These are phyloP conservation scores for Griposia aprilina DNA, from an alignment of 2,888 invertebrate genomes.

Conservation along the genomic window DNA sequence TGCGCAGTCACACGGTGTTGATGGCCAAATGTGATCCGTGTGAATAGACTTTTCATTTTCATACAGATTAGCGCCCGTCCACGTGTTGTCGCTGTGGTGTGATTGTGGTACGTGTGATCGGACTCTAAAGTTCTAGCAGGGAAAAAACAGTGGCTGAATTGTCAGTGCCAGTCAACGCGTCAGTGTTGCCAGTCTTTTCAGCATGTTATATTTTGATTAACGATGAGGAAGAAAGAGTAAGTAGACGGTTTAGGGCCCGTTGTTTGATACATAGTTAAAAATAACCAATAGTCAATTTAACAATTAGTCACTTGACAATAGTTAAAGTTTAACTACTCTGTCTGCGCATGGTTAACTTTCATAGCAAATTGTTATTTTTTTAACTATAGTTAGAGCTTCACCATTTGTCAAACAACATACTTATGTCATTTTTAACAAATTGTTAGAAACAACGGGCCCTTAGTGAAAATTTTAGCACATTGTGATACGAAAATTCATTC, in stretches of 20 bases:
- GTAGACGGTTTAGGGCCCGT: too few relatives aligned
- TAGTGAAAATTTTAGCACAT: background rate
- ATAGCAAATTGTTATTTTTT: too few relatives aligned
- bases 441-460: too few relatives aligned
- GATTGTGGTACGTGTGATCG: background rate
- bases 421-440: too few relatives aligned
- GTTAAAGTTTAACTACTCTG: too few relatives aligned
- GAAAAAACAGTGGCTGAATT: background rate
- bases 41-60: background rate
- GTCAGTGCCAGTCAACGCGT: background rate
- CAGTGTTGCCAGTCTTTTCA: background rate
- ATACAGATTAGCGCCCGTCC: background rate
- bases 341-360: too few relatives aligned
- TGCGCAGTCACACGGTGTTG: background rate
- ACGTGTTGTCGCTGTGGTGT: background rate
- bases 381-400: too few relatives aligned
- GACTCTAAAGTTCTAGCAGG: background rate
- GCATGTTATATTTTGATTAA: background rate
- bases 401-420: too few relatives aligned
- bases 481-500: background rate
- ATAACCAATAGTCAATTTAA: too few relatives aligned
- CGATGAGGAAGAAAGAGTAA: background rate
- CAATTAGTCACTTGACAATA: too few relatives aligned
- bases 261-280: too few relatives aligned
- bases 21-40: background rate